A percentile compares a stretch with the other conserved stretches of the same genome.
These are phyloP conservation scores for Chrysolina americana DNA, from an alignment of 2,888 invertebrate genomes.

Conservation along the genomic window DNA sequence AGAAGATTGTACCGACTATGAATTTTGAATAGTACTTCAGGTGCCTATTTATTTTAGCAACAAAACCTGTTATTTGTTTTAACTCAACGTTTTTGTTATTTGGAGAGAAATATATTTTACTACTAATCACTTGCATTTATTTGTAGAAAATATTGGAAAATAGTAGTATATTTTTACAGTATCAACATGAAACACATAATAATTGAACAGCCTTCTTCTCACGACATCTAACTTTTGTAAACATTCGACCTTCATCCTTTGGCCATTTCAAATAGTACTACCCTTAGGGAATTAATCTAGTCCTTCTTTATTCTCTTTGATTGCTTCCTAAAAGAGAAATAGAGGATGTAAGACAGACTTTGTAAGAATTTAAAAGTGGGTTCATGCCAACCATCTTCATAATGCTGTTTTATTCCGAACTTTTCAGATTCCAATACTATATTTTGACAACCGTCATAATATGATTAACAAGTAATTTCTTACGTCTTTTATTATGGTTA, in stretches of 20 bases:
- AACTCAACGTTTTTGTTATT: conserved; percentile 34
- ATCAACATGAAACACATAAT: no score
- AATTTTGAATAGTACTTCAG: conserved; percentile 73
- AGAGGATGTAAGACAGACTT: background rate
- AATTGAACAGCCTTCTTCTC: background rate
- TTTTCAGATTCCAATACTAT: no score
- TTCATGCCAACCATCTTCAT: no score
- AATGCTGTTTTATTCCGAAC: no score
- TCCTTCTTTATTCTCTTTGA: conserved; percentile 90
- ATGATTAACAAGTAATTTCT: no score
- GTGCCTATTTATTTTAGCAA: conserved; percentile 39
- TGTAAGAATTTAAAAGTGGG: no score
- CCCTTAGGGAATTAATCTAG: conserved; percentile 66
- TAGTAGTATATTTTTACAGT: no score
- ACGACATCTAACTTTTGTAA: conserved; percentile 20
- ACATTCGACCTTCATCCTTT: background rate
- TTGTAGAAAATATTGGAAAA: background rate
- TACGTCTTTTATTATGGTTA: no score
- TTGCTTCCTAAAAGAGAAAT: conserved; percentile 81
- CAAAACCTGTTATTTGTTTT: conserved; percentile 36
- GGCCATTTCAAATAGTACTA: conserved; percentile 69
- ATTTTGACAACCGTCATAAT: no score
- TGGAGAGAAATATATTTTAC: conserved; percentile 41
- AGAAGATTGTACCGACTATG: conserved; percentile 88
- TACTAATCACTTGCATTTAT: conserved; percentile 27